Evolutionary conservation across 37 sponge, comb jelly and placozoan species (phyloP).

Genomic region (Spongilla lacustris): DNA sequence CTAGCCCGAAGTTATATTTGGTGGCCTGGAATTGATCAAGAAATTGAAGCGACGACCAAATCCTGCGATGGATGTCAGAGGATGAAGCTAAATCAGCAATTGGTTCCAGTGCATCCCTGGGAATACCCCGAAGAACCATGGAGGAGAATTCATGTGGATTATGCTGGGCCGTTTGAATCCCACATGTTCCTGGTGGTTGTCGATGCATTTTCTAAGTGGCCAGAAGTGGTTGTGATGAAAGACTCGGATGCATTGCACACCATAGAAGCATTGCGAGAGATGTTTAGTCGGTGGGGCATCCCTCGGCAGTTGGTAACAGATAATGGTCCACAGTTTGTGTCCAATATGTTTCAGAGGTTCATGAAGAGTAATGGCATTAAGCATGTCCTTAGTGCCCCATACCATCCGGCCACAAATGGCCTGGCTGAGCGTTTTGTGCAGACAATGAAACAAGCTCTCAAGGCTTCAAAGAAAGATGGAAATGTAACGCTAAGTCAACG

Average conservation of each 20-base stretch:
- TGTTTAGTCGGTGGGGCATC: slow-evolving; percentile 43
- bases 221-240: slow-evolving; percentile 21
- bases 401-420: slow-evolving; percentile 52
- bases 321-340: slow-evolving; percentile 59
- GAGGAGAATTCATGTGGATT: slow-evolving; percentile 32
- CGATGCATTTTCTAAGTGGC: slow-evolving; percentile 32
- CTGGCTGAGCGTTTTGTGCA: slow-evolving; percentile 47
- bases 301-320: slow-evolving; percentile 47
- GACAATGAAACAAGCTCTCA: slow-evolving; percentile 34
- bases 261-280: slow-evolving; percentile 21
- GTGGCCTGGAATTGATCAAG: too few relatives aligned
- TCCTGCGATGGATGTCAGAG: too few relatives aligned
- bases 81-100: background rate
- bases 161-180: slow-evolving; percentile 17
- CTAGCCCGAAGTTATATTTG: slow-evolving; percentile 30
- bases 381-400: slow-evolving; percentile 43
- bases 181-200: slow-evolving; percentile 31
- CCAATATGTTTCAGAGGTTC: slow-evolving; percentile 27
- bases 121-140: slow-evolving; percentile 26
- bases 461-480: background rate
- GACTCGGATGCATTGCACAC: slow-evolving; percentile 22
- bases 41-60: slow-evolving; percentile 6
- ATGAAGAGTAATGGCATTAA: slow-evolving; percentile 24
- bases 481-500: background rate
- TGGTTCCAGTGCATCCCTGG: slow-evolving; percentile 38